Conservation (phyloP, 1,140 invertebrate species). For the Heliconius melpomene region DNA sequence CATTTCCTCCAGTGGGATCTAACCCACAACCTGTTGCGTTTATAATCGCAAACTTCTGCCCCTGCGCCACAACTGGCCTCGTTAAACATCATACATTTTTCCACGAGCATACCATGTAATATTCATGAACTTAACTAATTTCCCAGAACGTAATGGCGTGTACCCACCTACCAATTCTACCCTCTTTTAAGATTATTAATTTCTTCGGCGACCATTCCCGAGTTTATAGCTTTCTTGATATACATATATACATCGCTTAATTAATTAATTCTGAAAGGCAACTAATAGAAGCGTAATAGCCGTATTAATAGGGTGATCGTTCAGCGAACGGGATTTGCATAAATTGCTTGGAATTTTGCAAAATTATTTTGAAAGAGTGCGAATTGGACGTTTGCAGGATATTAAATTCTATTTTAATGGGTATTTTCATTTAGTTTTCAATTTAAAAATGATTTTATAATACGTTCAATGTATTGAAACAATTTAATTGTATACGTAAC, state of each 20-base stretch:
- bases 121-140: slow-evolving; percentile 30
- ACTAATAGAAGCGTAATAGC: slow-evolving; percentile 41
- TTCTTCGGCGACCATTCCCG: slow-evolving; percentile 37
- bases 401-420: slow-evolving; percentile 13
- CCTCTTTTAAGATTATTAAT: slow-evolving; percentile 46
- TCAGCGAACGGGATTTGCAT: slow-evolving; percentile 28
- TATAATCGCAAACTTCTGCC: too few relatives aligned
- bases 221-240: slow-evolving; percentile 33
- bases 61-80: too few relatives aligned
- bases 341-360: slow-evolving; percentile 32
- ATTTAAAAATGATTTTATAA: slow-evolving; percentile 6
- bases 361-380: slow-evolving; percentile 18
- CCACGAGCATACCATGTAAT: slow-evolving; percentile 28
- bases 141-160: slow-evolving; percentile 10
- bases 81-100: slow-evolving; percentile 21
- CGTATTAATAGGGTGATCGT: slow-evolving; percentile 38
- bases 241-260: slow-evolving; percentile 36
- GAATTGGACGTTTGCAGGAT: slow-evolving; percentile 2
- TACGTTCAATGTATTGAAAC: neutral
- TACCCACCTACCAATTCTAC: slow-evolving; percentile 1
- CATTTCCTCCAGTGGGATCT: too few relatives aligned
- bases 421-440: slow-evolving; percentile 5
- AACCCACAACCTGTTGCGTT: too few relatives aligned
- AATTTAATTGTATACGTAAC: neutral
- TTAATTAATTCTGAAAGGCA: slow-evolving; percentile 45